These are phyloP conservation scores for Habroteleia sp. DNA, from an alignment of 2,888 invertebrate species.

Conservation along the genomic window DNA sequence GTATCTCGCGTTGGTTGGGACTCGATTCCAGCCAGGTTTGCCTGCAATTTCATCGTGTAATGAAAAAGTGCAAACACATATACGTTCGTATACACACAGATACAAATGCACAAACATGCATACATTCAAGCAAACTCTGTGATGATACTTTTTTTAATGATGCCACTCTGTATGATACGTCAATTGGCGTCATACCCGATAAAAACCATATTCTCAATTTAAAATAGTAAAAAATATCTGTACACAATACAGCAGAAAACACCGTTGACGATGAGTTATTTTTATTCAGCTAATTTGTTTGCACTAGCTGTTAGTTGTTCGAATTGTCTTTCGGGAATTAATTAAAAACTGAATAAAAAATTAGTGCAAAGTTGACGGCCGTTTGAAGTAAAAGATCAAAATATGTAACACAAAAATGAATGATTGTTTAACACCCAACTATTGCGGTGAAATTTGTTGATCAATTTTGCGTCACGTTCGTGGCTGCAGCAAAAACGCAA, in stretches of 20 bases:
- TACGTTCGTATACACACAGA: neutral
- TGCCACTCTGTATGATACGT: constrained; percentile 38
- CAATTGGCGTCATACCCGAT: constrained; percentile 47
- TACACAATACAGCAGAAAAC: constrained; percentile 35
- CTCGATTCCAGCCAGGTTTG: constrained; percentile 57
- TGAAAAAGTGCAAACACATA: constrained; percentile 50
- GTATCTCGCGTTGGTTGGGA: constrained; percentile 65
- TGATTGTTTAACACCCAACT: neutral
- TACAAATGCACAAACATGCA: constrained; percentile 5
- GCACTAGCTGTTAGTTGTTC: too few species aligned
- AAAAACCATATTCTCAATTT: constrained; percentile 54
- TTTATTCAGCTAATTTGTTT: too few species aligned
- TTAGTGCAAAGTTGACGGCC: too few species aligned
- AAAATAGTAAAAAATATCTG: constrained; percentile 40
- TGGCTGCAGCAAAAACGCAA: constrained; percentile 9
- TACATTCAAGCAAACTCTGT: constrained; percentile 22
- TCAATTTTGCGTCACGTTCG: constrained; percentile 16
- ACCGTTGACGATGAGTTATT: constrained; percentile 24
- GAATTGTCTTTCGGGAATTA: constrained; percentile 24
- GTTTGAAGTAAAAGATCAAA: too few species aligned
- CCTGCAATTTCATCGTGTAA: constrained; percentile 64
- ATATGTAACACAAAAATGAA: too few species aligned
- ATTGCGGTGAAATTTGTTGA: constrained; percentile 54
- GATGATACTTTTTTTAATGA: constrained; percentile 48
- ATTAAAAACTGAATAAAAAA: constrained; percentile 4